phyloP scores from a whole-genome alignment of 30 jellyfish, hydroid and myxozoan genomes.

The Turritopsis dohrnii region DNA sequence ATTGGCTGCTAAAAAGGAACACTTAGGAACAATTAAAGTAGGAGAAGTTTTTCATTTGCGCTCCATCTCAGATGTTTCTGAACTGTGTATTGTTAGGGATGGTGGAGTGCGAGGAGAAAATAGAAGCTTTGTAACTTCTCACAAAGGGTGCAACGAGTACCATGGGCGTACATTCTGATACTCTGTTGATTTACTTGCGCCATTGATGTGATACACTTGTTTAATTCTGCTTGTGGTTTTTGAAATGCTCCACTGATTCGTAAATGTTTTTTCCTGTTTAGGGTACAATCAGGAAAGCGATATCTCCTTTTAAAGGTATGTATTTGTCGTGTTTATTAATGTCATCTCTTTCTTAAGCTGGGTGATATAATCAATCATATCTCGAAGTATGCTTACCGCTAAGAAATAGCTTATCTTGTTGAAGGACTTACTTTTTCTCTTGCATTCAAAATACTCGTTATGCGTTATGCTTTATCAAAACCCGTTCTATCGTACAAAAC shows the following conservation, averaged over 20 bases:
- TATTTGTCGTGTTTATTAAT: not conserved
- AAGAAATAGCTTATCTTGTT: too few relatives aligned
- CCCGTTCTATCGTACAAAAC: too few relatives aligned
- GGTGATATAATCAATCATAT: not conserved
- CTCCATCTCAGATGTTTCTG: too few relatives aligned
- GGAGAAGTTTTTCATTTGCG: not conserved
- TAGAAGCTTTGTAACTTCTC: too few relatives aligned
- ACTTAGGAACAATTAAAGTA: constrained; percentile 29
- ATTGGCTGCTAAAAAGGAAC: constrained; percentile 24
- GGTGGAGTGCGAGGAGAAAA: too few relatives aligned
- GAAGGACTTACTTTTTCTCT: too few relatives aligned
- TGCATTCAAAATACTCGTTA: too few relatives aligned
- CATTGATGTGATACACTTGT: not conserved
- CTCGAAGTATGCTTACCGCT: not conserved
- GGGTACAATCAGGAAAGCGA: constrained; percentile 96
- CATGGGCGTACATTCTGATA: not conserved
- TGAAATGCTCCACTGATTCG: not conserved
- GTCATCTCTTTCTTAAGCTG: not conserved
- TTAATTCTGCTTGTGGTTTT: not conserved
- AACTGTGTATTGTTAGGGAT: not conserved
- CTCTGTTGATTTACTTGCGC: not conserved
- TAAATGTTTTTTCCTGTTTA: constrained; percentile 12
- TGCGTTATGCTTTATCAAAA: too few relatives aligned
- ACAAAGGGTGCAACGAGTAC: too few relatives aligned
- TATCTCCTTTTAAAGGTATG: constrained; percentile 67